Conservation (phyloP, 2,888 invertebrate species). For the Trachelus iudaicus region DNA sequence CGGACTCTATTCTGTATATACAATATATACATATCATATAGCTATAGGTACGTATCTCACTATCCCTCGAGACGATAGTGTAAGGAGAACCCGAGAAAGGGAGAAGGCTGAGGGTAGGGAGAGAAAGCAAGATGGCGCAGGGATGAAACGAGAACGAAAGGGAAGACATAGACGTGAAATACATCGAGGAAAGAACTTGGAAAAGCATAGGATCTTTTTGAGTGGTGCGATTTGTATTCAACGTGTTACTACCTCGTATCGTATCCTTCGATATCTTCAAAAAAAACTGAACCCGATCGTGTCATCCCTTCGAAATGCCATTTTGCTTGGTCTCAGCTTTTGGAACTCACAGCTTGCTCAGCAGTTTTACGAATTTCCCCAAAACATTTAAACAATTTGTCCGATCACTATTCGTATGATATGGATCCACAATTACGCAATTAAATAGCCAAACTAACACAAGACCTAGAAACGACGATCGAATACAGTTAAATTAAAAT, state of each 20-base stretch:
- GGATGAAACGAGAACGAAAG: background rate
- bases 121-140: background rate
- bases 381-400: background rate
- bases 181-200: background rate
- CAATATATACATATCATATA: background rate
- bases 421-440: background rate
- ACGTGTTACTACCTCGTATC: constrained; percentile 31
- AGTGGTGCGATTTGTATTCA: constrained; percentile 40
- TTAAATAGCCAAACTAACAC: background rate
- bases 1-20: background rate
- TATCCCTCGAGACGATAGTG: background rate
- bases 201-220: constrained; percentile 26
- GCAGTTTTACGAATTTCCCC: background rate
- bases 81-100: background rate
- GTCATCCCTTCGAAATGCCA: constrained; percentile 17
- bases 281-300: constrained; percentile 32
- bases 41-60: background rate
- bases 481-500: background rate
- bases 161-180: background rate
- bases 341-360: constrained; percentile 10
- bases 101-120: background rate
- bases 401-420: background rate
- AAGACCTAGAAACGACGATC: background rate
- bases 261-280: constrained; percentile 34
- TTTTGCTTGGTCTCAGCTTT: constrained; percentile 18